Base-by-base conservation (phyloP, 1,140 invertebrate species). In the Pseudoatta argentina region DNA sequence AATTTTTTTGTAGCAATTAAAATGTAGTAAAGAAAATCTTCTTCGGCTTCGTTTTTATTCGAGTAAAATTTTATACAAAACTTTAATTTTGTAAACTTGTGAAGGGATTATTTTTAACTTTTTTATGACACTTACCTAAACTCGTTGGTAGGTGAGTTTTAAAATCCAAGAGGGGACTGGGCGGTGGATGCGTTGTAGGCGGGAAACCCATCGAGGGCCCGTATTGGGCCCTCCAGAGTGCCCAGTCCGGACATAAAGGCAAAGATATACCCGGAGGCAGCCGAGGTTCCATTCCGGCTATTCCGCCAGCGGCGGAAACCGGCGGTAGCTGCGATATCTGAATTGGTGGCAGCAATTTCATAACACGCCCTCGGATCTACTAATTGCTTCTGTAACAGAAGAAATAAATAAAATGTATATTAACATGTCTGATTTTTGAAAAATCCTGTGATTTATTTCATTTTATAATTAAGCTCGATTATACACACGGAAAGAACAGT, bases 131-230 rank as follows among this genome's bases (percentile, higher is more conserved):
- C 91, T 95, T 92, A 97, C 96, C 96, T 88, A 98, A 95, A 88
- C 96, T 97, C 7, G 96, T 96, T 8, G 98, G 98, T 81, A 98
- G 95, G 92, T 98, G 98, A 39, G 97, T 97, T 94, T 98, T 98
- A 90, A 98, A 97, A 93, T 98, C 98, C 61, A 97, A 95, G n/a
- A 97, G 95, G 18, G 97, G 97, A 81, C 96, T 97, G 18, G 96
- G 96, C 3, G 97, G 97, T 66, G 96, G 96, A 87, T 95, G 95
- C 30, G 95, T 94, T 75, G 96, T 96, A 53, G 96, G 95, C 34
- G 97, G 96, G 93, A 97, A 97, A 10, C 96, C 96, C 90, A 97
- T 95, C 16, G 97, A 96, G 27, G 95, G 95, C 3, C 94, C 93
- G 93, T 98, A 98, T 18, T 83, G 79, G 14, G 78, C 34, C 91